Evolutionary conservation across 2,797 vertebrate genomes (phyloP), one percentile per base, ranked within the genome.

Genomic region (Epinephelus coioides): DNA sequence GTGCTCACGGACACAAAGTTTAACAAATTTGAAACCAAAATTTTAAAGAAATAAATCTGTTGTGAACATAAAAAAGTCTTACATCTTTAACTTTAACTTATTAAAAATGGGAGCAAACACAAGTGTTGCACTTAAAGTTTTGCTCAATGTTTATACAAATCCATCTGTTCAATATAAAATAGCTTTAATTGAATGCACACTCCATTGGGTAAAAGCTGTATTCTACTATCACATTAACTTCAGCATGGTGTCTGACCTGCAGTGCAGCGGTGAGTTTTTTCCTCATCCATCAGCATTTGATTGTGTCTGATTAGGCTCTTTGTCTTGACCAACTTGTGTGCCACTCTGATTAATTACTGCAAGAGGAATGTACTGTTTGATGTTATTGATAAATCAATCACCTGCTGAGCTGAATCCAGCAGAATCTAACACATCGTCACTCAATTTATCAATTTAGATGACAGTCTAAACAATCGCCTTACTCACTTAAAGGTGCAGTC

Each of bases 241-340:
- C 6, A 43, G n/a, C 30, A 5, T 9, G 25, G 18, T 23, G 14
- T 67, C 34, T 47, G 44, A 34, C 27, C 51, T 25, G 38, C 51
- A 55, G 50, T 21, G 49, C 49, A 30, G 46, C 18, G 0, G 6
- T 25, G 34, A 40, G n/a, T 19, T 54, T 54, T 8, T 51, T 38
- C 30, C 11, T 51, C 30, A 53, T 19, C 8, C 59, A 23, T 43
- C 19, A 21, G 47, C 27, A 14, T 27, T 49, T 70, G 55, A 70
- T 17, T 53, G 57, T 53, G 15, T 51, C 57, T 72, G 57, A 71
- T 40, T 51, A 21, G 34, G 13, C 21, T 62, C 30, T 44, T 72
- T 62, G 59, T 72, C 19, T 46, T 19, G 8, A 17, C 25, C 17
- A 49, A 49, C 47, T 49, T 49, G 47, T 19, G 7, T 21, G 49